A percentile compares a stretch with the other conserved stretches of the same genome.
Evolutionary conservation across 2,888 invertebrate species (phyloP).

Genomic region (Melipona bicolor): DNA sequence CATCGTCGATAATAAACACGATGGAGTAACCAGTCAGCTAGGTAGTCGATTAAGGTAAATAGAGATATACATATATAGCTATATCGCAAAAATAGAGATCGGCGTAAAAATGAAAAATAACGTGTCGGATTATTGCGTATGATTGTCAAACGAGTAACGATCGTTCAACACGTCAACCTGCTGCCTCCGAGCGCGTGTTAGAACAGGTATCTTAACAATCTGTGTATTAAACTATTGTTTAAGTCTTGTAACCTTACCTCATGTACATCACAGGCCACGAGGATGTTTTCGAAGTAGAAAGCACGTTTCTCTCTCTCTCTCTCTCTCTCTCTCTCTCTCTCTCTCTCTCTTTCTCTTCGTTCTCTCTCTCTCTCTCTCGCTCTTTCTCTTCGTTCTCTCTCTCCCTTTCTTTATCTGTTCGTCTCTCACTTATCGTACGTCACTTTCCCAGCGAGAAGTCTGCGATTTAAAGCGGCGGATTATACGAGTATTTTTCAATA

Average conservation of each 20-base stretch:
- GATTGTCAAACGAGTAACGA: slow-evolving; percentile 44
- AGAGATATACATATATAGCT: neutral
- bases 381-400: slow-evolving; percentile 3
- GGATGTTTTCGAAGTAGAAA: slow-evolving; percentile 38
- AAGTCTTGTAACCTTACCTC: slow-evolving; percentile 54
- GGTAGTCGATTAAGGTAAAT: neutral
- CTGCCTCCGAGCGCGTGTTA: slow-evolving; percentile 34
- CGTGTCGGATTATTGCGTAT: neutral
- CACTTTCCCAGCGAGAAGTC: slow-evolving; percentile 55
- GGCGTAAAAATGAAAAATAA: neutral
- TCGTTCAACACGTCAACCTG: slow-evolving; percentile 18
- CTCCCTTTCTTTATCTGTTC: slow-evolving; percentile 13
- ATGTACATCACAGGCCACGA: slow-evolving; percentile 51
- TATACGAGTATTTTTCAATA: slow-evolving; percentile 30
- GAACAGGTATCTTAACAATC: slow-evolving; percentile 44
- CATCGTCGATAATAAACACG: neutral
- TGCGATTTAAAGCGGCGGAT: slow-evolving; percentile 32
- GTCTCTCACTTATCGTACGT: slow-evolving; percentile 33
- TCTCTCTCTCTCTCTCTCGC: slow-evolving; percentile 9
- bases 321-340: slow-evolving; percentile 22
- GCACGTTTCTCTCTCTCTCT: slow-evolving; percentile 17
- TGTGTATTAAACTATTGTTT: slow-evolving; percentile 48
- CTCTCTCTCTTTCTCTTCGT: neutral
- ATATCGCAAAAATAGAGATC: slow-evolving; percentile 1
- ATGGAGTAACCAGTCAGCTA: neutral